A percentile compares a stretch with the other conserved stretches of the same genome.
phyloP scores from a whole-genome alignment of 2,113 vertebrate species.

The Propithecus coquereli region DNA sequence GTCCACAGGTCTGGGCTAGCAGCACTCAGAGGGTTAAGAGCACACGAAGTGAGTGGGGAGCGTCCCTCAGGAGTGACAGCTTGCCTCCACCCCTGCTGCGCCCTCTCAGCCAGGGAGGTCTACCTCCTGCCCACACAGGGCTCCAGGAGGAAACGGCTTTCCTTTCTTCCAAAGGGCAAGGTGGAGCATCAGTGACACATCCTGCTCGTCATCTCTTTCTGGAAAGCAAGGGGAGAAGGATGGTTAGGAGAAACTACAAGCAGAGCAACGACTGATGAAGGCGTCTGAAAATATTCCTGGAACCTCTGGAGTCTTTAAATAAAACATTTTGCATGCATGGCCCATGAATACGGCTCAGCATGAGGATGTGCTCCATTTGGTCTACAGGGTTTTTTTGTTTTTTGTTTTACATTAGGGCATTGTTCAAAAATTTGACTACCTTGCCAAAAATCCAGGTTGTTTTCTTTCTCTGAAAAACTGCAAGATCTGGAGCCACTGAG shows the following conservation, averaged over 20 bases:
- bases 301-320: not conserved
- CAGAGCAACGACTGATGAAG: not conserved
- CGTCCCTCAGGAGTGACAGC: constrained; percentile 23
- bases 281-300: not conserved
- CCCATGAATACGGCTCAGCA: not conserved
- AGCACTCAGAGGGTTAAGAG: constrained; percentile 76
- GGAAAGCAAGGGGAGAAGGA: constrained; percentile 73
- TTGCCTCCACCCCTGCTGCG: constrained; percentile 2
- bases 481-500: not conserved
- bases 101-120: not conserved
- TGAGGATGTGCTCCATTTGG: not conserved
- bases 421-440: not conserved
- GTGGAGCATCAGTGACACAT: constrained; percentile 84
- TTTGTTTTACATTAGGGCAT: not conserved
- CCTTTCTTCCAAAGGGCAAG: constrained; percentile 48
- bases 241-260: constrained; percentile 40
- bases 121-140: constrained; percentile 1
- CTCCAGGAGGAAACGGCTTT: constrained; percentile 35
- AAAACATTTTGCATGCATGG: not conserved
- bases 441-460: not conserved
- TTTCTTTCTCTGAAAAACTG: not conserved
- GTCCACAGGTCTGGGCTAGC: constrained; percentile 57
- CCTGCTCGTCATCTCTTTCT: constrained; percentile 89
- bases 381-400: not conserved
- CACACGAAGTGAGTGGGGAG: constrained; percentile 1